Conservation (phyloP, 2,113 vertebrate genomes). For the Hypomesus transpacificus region DNA sequence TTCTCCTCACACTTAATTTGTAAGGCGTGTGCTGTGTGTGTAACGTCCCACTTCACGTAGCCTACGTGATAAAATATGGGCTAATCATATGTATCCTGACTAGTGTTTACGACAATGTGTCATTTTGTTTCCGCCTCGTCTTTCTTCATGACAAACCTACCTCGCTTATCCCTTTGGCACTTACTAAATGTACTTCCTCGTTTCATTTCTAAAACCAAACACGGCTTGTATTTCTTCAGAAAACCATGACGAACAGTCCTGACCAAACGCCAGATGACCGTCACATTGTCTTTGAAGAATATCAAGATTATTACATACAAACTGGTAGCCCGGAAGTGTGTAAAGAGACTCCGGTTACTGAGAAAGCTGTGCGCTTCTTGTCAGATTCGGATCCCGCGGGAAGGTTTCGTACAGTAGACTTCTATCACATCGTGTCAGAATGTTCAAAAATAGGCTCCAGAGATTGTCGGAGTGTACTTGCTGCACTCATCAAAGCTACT, state of each 20-base stretch:
- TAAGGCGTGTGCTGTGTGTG: background rate
- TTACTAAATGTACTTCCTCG: background rate
- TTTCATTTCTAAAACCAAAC: background rate
- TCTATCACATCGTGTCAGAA: constrained; percentile 36
- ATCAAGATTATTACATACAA: constrained; percentile 36
- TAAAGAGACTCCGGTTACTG: constrained; percentile 25
- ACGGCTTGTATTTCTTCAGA: background rate
- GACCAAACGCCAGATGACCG: constrained; percentile 23
- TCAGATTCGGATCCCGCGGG: constrained; percentile 10
- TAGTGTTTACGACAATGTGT: background rate
- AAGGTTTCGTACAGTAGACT: constrained; percentile 48
- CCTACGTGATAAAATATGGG: background rate
- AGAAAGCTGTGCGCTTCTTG: constrained; percentile 43
- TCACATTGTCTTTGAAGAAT: constrained; percentile 43
- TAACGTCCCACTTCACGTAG: background rate
- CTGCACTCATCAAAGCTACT: constrained; percentile 44
- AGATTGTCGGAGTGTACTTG: constrained; percentile 35
- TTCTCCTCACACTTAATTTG: no score
- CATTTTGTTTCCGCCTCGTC: constrained; percentile 1
- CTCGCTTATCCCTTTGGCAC: background rate
- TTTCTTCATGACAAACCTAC: background rate
- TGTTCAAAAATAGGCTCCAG: background rate
- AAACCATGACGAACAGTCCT: constrained; percentile 53
- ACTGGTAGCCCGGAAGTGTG: constrained; percentile 33
- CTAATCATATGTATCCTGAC: background rate